These are phyloP conservation scores for Triops cancriformis DNA, from an alignment of 1,140 invertebrate species.

Conservation along the genomic window DNA sequence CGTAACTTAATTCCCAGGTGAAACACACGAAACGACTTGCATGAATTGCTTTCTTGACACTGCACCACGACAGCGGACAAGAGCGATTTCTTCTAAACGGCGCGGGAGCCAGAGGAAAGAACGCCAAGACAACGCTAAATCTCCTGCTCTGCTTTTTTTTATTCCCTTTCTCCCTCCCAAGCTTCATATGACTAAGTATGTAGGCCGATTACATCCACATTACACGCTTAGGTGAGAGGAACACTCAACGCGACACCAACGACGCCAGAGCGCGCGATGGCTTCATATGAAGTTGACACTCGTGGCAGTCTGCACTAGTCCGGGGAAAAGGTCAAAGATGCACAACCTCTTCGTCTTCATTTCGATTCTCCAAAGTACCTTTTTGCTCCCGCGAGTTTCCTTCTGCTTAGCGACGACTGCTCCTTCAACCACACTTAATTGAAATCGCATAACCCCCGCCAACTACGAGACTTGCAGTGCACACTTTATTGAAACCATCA, in stretches of 20 bases:
- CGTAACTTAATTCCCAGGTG: not conserved
- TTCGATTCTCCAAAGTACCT: too few species aligned
- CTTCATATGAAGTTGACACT: not conserved
- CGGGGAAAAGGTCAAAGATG: not conserved
- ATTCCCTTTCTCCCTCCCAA: too few species aligned
- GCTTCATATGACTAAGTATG: not conserved
- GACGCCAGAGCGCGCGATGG: not conserved
- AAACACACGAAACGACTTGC: conserved; percentile 1
- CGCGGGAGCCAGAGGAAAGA: not conserved
- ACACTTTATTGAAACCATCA: too few species aligned
- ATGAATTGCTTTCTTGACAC: conserved; percentile 1
- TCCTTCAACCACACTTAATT: too few species aligned
- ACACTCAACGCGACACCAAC: not conserved
- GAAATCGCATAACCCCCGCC: too few species aligned
- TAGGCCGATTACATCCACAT: not conserved
- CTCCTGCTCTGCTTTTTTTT: too few species aligned
- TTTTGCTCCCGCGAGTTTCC: too few species aligned
- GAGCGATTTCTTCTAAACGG: not conserved
- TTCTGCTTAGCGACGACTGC: too few species aligned
- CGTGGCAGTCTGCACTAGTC: not conserved
- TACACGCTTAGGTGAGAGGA: not conserved
- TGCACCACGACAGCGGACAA: not conserved
- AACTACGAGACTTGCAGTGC: too few species aligned
- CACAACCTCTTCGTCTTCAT: not conserved
- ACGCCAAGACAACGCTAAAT: not conserved